Percentiles rank a stretch among this genome's conserved stretches.
Evolutionary conservation across 2,888 invertebrate species (phyloP).

Genomic region (Troides aeacus): DNA sequence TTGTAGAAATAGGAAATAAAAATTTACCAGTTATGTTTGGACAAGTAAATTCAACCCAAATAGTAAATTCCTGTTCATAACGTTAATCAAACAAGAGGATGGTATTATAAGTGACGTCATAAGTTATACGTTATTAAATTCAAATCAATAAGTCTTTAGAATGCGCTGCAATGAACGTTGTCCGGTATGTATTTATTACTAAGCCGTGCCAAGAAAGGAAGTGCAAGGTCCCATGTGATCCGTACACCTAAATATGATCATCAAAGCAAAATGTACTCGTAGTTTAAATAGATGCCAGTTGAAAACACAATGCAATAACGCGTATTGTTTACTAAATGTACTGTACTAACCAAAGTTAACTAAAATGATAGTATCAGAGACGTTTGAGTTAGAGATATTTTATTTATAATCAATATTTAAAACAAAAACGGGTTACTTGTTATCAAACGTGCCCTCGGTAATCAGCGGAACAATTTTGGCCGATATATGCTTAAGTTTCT

Average conservation of each 20-base stretch:
- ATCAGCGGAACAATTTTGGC: too few species aligned
- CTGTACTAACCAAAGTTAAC: not conserved
- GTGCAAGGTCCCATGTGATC: conserved; percentile 23
- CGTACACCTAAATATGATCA: conserved; percentile 6
- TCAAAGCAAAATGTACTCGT: conserved; percentile 3
- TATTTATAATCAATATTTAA: not conserved
- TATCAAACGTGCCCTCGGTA: too few species aligned
- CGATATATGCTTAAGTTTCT: too few species aligned
- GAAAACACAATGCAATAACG: conserved; percentile 2
- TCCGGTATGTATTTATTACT: conserved; percentile 4
- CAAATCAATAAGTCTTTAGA: not conserved
- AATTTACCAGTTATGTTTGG: not conserved
- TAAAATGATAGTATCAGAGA: not conserved
- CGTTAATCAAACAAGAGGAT: not conserved
- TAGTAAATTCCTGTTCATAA: not conserved
- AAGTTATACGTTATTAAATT: not conserved
- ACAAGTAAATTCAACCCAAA: not conserved
- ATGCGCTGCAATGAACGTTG: not conserved
- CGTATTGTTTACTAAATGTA: not conserved
- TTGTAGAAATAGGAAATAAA: too few species aligned
- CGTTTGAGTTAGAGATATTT: not conserved
- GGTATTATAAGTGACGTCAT: not conserved
- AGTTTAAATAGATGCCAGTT: conserved; percentile 7
- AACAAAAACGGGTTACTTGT: not conserved
- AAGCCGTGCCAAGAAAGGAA: conserved; percentile 12